These are phyloP conservation scores for Sanderia malayensis DNA, from an alignment of 30 jellyfish, hydroid and myxozoan genomes.

Conservation along the genomic window DNA sequence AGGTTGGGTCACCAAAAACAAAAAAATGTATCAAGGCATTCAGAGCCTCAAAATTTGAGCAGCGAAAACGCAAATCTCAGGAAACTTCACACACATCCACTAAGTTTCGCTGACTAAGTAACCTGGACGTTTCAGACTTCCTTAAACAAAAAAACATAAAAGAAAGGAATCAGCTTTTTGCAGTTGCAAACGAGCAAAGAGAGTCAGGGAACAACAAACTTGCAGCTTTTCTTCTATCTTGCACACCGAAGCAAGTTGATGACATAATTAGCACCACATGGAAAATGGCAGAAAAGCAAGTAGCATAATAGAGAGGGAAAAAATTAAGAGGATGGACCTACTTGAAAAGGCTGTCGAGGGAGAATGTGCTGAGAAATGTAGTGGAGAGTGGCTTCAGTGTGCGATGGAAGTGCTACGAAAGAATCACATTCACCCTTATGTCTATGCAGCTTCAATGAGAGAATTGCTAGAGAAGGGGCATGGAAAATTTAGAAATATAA, in stretches of 20 bases:
- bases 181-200: not conserved
- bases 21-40: not conserved
- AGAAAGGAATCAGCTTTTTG: not conserved
- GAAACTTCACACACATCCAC: not conserved
- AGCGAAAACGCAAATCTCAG: not conserved
- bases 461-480: slow-evolving; percentile 29
- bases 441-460: slow-evolving; percentile 30
- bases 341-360: slow-evolving; percentile 8
- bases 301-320: slow-evolving; percentile 19
- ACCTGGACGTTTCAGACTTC: not conserved
- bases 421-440: slow-evolving; percentile 20
- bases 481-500: slow-evolving; percentile 22
- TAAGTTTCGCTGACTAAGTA: not conserved
- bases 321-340: not conserved
- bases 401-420: slow-evolving; percentile 35
- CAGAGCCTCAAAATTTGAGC: not conserved
- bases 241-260: not conserved
- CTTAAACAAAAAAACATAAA: too few species aligned
- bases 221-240: not conserved
- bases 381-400: slow-evolving; percentile 45
- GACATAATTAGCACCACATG: not conserved
- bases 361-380: slow-evolving; percentile 24
- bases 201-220: not conserved
- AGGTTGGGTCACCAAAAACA: not conserved
- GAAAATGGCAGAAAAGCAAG: slow-evolving; percentile 8